phyloP scores from a whole-genome alignment of 2,113 vertebrate genomes.

The Struthidea cinerea region DNA sequence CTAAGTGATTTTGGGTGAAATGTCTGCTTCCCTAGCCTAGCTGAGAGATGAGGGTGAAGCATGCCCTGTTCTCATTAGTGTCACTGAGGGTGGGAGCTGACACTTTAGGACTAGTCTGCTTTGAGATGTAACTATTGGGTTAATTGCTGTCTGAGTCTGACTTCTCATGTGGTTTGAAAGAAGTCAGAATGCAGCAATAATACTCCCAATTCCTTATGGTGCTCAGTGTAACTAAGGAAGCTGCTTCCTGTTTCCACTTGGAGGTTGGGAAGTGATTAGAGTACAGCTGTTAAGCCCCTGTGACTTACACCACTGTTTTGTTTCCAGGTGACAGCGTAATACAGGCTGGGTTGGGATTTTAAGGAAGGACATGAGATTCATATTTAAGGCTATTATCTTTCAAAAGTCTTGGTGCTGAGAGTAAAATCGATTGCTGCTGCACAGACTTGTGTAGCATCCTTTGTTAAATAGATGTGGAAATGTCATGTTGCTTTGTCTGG shows the following conservation, averaged over 20 bases:
- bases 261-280: background rate
- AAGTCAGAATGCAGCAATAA: background rate
- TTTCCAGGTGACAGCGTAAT: background rate
- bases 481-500: background rate
- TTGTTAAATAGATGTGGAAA: background rate
- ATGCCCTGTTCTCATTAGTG: background rate
- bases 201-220: background rate
- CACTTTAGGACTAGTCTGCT: background rate
- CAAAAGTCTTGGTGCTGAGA: background rate
- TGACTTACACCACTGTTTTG: background rate
- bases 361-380: rapidly evolving
- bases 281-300: too few species aligned
- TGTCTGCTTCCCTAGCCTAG: rapidly evolving
- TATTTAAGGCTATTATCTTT: background rate
- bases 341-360: background rate
- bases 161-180: background rate
- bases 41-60: too few species aligned
- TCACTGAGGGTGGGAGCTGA: background rate
- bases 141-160: background rate
- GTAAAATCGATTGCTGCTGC: background rate
- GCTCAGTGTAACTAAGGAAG: background rate
- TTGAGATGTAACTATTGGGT: too few species aligned
- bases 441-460: background rate
- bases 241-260: background rate
- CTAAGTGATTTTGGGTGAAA: background rate